These are phyloP conservation scores for Gobiocypris rarus DNA, from an alignment of 2,113 vertebrate genomes.

Conservation along the genomic window DNA sequence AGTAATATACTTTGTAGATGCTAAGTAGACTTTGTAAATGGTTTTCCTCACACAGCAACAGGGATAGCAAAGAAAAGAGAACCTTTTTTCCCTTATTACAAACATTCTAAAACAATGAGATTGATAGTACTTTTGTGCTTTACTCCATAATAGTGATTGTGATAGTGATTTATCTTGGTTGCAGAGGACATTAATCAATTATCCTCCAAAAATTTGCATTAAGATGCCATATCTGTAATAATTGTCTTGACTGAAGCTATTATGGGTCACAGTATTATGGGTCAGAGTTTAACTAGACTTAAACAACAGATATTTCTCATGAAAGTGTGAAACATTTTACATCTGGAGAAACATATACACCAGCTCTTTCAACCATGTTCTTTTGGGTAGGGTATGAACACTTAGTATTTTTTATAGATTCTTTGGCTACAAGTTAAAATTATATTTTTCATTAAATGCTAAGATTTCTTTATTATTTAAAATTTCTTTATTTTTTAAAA, in stretches of 20 bases:
- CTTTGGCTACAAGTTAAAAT: not conserved
- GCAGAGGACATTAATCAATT: not conserved
- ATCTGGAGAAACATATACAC: not conserved
- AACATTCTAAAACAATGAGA: not conserved
- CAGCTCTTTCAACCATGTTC: too few species aligned
- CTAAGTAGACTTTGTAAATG: not conserved
- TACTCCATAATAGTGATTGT: not conserved
- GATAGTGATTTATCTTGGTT: not conserved
- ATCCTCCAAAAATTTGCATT: not conserved
- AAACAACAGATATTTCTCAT: not conserved
- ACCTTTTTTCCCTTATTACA: not conserved
- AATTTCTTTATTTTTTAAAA: not conserved
- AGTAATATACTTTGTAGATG: not conserved
- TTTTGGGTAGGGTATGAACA: too few species aligned
- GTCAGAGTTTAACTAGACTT: constrained; percentile 38
- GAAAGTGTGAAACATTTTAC: not conserved
- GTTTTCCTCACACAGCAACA: not conserved
- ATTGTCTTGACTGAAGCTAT: not conserved
- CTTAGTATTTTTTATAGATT: not conserved
- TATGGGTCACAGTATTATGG: not conserved
- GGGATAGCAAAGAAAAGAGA: not conserved
- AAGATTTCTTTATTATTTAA: not conserved
- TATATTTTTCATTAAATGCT: not conserved
- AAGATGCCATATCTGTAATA: not conserved
- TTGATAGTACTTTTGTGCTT: not conserved